Conservation (phyloP, 1,140 invertebrate genomes). For the Aplysia californica region DNA sequence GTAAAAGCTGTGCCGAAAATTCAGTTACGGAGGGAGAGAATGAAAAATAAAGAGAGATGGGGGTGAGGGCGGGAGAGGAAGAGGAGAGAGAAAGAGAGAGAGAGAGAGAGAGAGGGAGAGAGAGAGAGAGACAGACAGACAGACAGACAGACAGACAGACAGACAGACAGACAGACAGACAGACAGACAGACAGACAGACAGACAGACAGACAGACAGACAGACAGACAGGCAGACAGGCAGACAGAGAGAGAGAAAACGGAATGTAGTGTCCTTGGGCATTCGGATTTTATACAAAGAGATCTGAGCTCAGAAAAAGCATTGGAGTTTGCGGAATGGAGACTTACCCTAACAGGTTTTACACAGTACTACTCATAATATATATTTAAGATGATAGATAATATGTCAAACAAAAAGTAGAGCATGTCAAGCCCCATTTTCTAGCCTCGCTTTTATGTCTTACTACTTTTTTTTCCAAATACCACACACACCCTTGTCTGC, state of each 20-base stretch:
- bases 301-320: neutral
- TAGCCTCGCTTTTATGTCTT: too few relatives aligned
- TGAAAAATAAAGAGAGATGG: neutral
- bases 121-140: neutral
- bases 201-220: neutral
- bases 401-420: too few relatives aligned
- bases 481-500: too few relatives aligned
- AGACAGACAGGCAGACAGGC: too few relatives aligned
- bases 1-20: too few relatives aligned
- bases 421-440: too few relatives aligned
- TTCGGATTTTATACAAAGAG: neutral
- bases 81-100: neutral
- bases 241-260: neutral
- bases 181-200: neutral
- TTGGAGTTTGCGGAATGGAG: neutral
- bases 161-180: neutral
- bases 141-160: conserved; percentile 14
- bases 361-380: too few relatives aligned
- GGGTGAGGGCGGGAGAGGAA: neutral
- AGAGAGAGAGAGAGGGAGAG: neutral
- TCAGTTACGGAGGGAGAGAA: neutral
- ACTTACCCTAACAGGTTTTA: too few relatives aligned
- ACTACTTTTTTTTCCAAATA: too few relatives aligned
- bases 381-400: too few relatives aligned
- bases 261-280: neutral